Conservation (phyloP, 2,888 invertebrate species). For the Pristionchus arcanus region DNA sequence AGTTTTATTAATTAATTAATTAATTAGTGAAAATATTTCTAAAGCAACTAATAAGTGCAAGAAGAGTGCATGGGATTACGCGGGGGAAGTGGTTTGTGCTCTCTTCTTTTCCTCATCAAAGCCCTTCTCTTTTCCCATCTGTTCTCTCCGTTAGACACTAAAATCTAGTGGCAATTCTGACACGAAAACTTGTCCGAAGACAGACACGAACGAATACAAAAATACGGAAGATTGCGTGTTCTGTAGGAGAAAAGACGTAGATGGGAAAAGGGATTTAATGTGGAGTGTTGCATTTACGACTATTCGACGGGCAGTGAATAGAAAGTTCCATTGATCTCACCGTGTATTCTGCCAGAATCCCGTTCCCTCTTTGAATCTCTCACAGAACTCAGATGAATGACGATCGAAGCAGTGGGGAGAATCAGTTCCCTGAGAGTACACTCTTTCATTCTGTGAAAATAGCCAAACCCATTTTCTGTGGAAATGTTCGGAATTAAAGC, state of each 20-base stretch:
- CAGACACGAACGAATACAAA: not conserved
- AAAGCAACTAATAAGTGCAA: not conserved
- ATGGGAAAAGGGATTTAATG: not conserved
- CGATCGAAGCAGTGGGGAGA: conserved; percentile 74
- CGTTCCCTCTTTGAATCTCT: conserved; percentile 35
- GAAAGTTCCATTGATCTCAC: not conserved
- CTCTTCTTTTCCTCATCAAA: not conserved
- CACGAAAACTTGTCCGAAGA: conserved; percentile 13
- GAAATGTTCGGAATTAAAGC: not conserved
- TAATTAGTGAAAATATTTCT: not conserved
- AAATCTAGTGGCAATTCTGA: conserved; percentile 37
- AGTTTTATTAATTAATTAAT: not conserved
- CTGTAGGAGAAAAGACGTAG: not conserved
- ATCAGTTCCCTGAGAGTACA: conserved; percentile 60
- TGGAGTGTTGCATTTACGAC: not conserved
- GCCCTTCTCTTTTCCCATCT: not conserved
- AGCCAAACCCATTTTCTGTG: not conserved
- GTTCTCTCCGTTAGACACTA: conserved; percentile 24
- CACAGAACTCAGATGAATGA: conserved; percentile 70
- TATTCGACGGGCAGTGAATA: not conserved
- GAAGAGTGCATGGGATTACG: not conserved
- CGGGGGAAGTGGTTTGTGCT: conserved; percentile 22
- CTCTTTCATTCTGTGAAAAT: not conserved
- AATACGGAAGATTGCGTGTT: conserved; percentile 10
- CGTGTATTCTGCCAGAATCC: conserved; percentile 50